Evolutionary conservation across 2,113 vertebrate genomes (phyloP), one percentile per base, ranked within the genome.

Genomic region (Cheilinus undulatus): DNA sequence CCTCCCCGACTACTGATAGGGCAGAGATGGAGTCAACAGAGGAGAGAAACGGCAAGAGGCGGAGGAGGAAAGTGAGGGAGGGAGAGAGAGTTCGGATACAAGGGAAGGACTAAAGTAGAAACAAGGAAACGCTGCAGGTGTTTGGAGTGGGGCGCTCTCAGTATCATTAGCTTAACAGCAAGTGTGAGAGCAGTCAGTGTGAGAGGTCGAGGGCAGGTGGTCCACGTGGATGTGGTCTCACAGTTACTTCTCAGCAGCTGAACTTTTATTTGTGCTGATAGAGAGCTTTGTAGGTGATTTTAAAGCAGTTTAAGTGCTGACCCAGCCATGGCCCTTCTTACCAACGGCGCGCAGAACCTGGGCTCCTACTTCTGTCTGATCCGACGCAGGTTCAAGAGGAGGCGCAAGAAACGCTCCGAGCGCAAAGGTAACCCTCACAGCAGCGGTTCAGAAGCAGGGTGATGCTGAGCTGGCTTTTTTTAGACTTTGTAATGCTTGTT

Each of bases 321-420:
- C 14, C 22, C 30, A 78, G 76, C n/a, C 61, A 92, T 95, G 95
- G 94, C 92, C 46, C 92, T 91, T 2, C 76, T 83, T 2, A 65
- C 82, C 62, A 65, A 79, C 5, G 62, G 50, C 7, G 52, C 87
- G 0, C 85, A 84, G 68, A 69, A 78, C 46, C 40, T 73, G 87
- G 93, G 92, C 64, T 89, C 88, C 68, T 90, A 90, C 57, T 91
- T 92, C 83, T 88, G 94, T 69, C 19, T 71, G 8, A 73, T 89
- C 71, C 80, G 75, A 24, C 91, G 53, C 73, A 89, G 73, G 61
- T 91, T 86, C 69, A 96, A 92, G 77, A 87, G 94, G 87, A 93
- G 95, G 80, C 93, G 94, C 83, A 95, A 81, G 79, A 97, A 93
- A 62, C 86, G 92, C 54, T 95, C 92, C 0, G 92, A 95, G 67